phyloP scores from a whole-genome alignment of 2,797 vertebrate genomes.

The Enteromius thamalakanensis region DNA sequence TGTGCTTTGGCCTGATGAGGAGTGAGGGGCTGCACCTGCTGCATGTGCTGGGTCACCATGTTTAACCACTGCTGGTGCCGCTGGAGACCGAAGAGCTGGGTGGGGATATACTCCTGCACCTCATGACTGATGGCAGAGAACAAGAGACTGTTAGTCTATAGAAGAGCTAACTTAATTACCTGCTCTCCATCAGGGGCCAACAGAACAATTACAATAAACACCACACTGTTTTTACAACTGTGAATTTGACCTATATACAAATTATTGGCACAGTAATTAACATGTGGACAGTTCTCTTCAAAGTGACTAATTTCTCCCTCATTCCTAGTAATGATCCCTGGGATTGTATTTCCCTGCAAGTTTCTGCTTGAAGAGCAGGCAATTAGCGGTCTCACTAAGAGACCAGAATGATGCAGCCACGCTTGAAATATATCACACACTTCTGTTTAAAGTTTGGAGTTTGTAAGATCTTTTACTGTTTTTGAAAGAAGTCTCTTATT shows the following conservation, averaged over 20 bases:
- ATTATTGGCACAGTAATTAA: not conserved
- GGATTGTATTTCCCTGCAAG: not conserved
- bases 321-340: not conserved
- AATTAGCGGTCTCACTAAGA: not conserved
- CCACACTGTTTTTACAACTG: not conserved
- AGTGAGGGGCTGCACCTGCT: slow-evolving; percentile 90
- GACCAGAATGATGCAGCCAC: not conserved
- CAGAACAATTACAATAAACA: slow-evolving; percentile 5
- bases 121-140: slow-evolving; percentile 76
- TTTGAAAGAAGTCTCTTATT: not conserved
- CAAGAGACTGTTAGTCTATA: slow-evolving; percentile 14
- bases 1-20: slow-evolving; percentile 93
- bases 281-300: not conserved
- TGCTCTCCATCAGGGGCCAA: not conserved
- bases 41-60: slow-evolving; percentile 86
- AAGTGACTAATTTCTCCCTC: not conserved
- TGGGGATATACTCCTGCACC: slow-evolving; percentile 88
- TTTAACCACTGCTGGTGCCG: slow-evolving; percentile 86
- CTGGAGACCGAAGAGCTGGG: slow-evolving; percentile 81
- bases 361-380: not conserved
- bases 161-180: not conserved
- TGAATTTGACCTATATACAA: not conserved
- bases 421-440: not conserved
- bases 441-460: not conserved
- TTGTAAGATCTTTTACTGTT: not conserved